These are phyloP conservation scores for Tanytarsus gracilentus DNA, from an alignment of 2,888 invertebrate genomes.

Conservation along the genomic window DNA sequence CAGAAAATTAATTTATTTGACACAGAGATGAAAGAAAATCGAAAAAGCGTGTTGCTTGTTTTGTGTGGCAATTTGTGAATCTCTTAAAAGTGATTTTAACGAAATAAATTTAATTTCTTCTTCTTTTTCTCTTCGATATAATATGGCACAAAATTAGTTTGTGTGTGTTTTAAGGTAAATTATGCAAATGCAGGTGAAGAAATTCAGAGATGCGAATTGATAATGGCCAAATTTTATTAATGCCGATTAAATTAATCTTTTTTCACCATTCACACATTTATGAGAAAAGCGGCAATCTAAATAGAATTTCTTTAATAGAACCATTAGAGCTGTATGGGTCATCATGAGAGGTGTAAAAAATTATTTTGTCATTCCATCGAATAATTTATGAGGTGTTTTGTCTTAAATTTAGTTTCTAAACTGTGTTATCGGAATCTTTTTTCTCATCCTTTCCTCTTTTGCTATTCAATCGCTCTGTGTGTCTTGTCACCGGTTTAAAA, in stretches of 20 bases:
- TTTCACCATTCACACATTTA: too few relatives aligned
- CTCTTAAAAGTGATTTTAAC: neutral
- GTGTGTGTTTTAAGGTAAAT: too few relatives aligned
- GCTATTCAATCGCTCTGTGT: neutral
- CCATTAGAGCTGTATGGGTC: neutral
- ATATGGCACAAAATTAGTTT: too few relatives aligned
- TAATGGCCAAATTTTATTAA: too few relatives aligned
- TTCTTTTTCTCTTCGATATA: neutral
- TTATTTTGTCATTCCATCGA: conserved; percentile 9
- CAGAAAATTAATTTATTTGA: conserved; percentile 23
- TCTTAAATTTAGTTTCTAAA: conserved; percentile 9
- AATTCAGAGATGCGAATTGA: too few relatives aligned
- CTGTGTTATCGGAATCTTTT: conserved; percentile 16
- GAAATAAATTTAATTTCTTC: neutral
- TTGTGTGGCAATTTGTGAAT: neutral
- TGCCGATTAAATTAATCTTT: too few relatives aligned
- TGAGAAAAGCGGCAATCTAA: conserved; percentile 11
- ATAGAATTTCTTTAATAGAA: conserved; percentile 4
- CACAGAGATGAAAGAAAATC: conserved; percentile 19
- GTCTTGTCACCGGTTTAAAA: too few relatives aligned
- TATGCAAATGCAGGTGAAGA: too few relatives aligned
- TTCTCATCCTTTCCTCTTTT: neutral
- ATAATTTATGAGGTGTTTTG: conserved; percentile 13
- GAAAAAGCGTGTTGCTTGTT: conserved; percentile 16
- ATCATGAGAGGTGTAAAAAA: neutral